These are phyloP conservation scores for Limnodromus scolopaceus DNA, from an alignment of 2,797 vertebrate genomes.

Conservation along the genomic window DNA sequence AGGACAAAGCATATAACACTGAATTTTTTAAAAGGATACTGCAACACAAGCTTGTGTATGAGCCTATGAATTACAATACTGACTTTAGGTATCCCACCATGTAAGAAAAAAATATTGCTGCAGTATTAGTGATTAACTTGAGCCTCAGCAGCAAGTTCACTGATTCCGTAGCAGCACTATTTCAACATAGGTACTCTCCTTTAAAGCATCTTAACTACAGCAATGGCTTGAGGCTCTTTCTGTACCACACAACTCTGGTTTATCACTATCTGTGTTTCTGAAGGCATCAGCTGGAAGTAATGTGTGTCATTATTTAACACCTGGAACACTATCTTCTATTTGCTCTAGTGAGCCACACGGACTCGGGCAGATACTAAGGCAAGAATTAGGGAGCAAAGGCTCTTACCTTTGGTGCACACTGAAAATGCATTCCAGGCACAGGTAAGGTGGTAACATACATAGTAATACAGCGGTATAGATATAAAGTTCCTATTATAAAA, in stretches of 20 bases:
- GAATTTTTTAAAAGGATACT: not conserved
- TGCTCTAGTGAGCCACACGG: not conserved
- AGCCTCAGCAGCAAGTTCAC: not conserved
- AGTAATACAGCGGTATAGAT: conserved; percentile 96
- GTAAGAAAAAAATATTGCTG: not conserved
- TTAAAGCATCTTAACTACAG: not conserved
- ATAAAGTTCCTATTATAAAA: conserved; percentile 95
- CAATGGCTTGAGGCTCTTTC: not conserved
- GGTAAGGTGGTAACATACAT: conserved; percentile 98
- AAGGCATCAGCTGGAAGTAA: not conserved
- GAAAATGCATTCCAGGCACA: conserved; percentile 96
- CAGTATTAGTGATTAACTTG: not conserved
- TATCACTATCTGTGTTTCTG: not conserved
- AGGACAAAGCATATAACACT: fast-evolving
- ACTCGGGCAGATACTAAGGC: not conserved
- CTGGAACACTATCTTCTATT: not conserved
- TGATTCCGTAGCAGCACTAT: not conserved
- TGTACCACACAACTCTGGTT: not conserved
- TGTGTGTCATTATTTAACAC: not conserved
- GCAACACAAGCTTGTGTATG: not conserved
- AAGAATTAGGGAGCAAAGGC: not conserved
- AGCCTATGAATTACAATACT: not conserved
- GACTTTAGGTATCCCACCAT: not conserved
- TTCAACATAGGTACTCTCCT: not conserved
- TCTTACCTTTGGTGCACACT: conserved; percentile 96